These are phyloP conservation scores for Himalopsyche tibetana DNA, from an alignment of 2,888 invertebrate species.

Conservation along the genomic window DNA sequence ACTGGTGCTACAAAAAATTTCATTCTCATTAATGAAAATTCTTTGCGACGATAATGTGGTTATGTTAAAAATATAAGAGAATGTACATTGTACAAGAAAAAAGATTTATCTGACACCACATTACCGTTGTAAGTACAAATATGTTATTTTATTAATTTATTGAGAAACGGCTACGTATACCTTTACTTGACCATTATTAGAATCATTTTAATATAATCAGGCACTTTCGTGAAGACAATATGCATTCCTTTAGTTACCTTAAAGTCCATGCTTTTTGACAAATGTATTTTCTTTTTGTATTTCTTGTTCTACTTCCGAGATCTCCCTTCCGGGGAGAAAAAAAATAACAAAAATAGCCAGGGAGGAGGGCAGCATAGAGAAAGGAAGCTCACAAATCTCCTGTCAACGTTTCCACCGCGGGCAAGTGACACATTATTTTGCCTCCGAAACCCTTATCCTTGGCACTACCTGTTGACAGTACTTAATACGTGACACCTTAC, in stretches of 20 bases:
- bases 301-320: neutral
- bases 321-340: neutral
- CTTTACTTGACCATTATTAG: too few relatives aligned
- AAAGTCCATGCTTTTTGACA: neutral
- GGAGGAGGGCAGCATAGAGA: constrained; percentile 10
- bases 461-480: constrained; percentile 57
- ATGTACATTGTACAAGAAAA: too few relatives aligned
- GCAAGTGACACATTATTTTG: constrained; percentile 61
- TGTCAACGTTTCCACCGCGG: constrained; percentile 51
- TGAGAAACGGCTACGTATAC: too few relatives aligned
- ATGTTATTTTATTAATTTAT: too few relatives aligned
- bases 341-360: constrained; percentile 37
- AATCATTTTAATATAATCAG: neutral
- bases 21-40: too few relatives aligned
- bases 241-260: neutral
- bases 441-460: constrained; percentile 57
- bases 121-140: too few relatives aligned
- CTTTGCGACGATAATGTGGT: too few relatives aligned
- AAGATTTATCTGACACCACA: too few relatives aligned
- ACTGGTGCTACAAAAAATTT: too few relatives aligned
- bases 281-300: constrained; percentile 13
- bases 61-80: too few relatives aligned
- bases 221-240: neutral
- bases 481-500: constrained; percentile 54
- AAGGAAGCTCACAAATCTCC: constrained; percentile 57